A percentile compares a stretch with the other conserved stretches of the same genome.
Conservation (phyloP, 2,797 vertebrate species). For the Chaunax sp. region DNA sequence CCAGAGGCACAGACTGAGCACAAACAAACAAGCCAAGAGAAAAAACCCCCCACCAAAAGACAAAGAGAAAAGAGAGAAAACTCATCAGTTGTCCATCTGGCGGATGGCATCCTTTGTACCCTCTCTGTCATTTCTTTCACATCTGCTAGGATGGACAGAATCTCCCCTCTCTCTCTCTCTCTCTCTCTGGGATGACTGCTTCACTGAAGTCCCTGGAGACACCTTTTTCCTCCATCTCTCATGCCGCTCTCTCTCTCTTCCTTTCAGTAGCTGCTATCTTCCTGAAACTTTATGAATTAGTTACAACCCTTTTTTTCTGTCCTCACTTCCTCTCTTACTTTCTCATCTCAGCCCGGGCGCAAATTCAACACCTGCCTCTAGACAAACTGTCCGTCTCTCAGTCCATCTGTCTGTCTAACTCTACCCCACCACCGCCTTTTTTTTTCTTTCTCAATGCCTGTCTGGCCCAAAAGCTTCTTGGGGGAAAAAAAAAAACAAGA, state of each 20-base stretch:
- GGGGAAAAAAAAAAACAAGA: slow-evolving; percentile 57
- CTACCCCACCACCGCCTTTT: neutral
- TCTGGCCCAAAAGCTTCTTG: slow-evolving; percentile 56
- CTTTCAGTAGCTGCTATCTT: slow-evolving; percentile 78
- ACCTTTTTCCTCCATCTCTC: slow-evolving; percentile 73
- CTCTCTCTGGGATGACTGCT: slow-evolving; percentile 81
- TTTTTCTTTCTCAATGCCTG: slow-evolving; percentile 41
- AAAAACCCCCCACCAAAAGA: slow-evolving; percentile 53
- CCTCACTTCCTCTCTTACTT: slow-evolving; percentile 71
- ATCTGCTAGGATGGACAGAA: slow-evolving; percentile 85
- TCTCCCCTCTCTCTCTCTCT: slow-evolving; percentile 59
- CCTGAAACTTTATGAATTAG: slow-evolving; percentile 88
- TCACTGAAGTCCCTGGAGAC: slow-evolving; percentile 84
- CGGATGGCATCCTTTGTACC: slow-evolving; percentile 87
- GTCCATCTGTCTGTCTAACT: slow-evolving; percentile 57
- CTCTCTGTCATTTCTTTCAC: slow-evolving; percentile 85
- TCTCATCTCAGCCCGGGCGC: slow-evolving; percentile 68
- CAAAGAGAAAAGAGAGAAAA: slow-evolving; percentile 75
- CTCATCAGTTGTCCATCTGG: slow-evolving; percentile 87
- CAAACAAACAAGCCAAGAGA: slow-evolving; percentile 80
- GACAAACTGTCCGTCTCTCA: slow-evolving; percentile 71
- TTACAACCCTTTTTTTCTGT: slow-evolving; percentile 82
- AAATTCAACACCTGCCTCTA: slow-evolving; percentile 80
- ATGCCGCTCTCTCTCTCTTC: slow-evolving; percentile 60
- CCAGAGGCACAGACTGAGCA: slow-evolving; percentile 67